Evolutionary conservation across 37 sponge, comb jelly and placozoan genomes (phyloP).

Genomic region (Corticium candelabrum): DNA sequence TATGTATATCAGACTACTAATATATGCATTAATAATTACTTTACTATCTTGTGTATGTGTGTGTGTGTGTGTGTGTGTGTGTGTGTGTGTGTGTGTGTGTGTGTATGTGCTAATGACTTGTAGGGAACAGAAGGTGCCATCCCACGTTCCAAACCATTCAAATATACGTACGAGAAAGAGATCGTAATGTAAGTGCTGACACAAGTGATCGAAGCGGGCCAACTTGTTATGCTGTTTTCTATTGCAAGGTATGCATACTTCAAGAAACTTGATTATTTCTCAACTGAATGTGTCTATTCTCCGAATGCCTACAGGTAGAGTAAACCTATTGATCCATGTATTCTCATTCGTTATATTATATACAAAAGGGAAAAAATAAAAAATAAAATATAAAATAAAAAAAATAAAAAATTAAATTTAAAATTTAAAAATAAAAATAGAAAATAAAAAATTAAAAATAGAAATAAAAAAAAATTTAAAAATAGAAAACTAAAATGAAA

Average conservation of each 20-base stretch:
- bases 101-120: background rate
- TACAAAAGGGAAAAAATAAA: no score
- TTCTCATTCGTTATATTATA: no score
- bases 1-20: no score
- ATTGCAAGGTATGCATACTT: constrained; percentile 73
- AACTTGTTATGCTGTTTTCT: background rate
- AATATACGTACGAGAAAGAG: constrained; percentile 97
- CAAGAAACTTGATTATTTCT: constrained; percentile 96
- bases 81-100: background rate
- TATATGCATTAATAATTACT: background rate
- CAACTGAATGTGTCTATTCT: constrained; percentile 96
- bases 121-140: constrained; percentile 65
- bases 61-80: background rate
- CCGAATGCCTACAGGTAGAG: constrained; percentile 81
- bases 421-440: no score
- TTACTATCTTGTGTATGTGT: background rate
- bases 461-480: no score
- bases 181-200: constrained; percentile 65
- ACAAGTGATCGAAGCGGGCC: background rate
- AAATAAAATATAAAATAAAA: no score
- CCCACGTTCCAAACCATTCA: constrained; percentile 94
- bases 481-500: no score
- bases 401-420: no score
- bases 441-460: no score
- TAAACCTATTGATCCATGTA: no score